Conservation (phyloP, 2,113 vertebrate species). For the Burhinus oedicnemus region DNA sequence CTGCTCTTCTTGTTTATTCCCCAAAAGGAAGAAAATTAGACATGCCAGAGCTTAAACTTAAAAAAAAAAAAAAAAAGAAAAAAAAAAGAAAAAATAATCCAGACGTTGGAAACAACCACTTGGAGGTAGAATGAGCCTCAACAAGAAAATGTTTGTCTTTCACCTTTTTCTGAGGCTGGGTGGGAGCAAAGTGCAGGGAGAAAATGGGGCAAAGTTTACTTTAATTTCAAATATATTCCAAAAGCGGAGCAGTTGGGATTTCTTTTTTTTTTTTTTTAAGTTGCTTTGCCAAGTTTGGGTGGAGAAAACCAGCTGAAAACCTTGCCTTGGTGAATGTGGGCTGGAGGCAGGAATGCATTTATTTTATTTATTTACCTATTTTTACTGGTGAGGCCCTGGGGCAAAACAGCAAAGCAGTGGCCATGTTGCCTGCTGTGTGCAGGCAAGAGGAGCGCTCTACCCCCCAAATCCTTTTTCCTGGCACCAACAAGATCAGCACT, state of each 20-base stretch:
- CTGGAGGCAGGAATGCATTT: not conserved
- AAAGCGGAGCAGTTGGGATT: not conserved
- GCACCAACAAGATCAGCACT: not conserved
- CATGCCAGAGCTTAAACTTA: not conserved
- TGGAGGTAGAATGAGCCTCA: not conserved
- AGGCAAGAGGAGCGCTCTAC: not conserved
- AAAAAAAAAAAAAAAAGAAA: not conserved
- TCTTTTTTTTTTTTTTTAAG: not conserved
- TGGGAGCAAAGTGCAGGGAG: not conserved
- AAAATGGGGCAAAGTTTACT: not conserved
- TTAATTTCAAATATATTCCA: not conserved
- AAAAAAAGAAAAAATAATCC: not conserved
- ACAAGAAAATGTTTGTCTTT: not conserved
- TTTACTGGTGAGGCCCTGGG: not conserved
- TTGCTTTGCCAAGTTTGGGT: not conserved
- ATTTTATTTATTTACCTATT: not conserved
- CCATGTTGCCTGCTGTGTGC: accelerated
- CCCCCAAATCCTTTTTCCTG: not conserved
- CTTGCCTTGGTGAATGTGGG: not conserved
- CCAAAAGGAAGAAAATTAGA: not conserved
- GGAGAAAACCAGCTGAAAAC: not conserved
- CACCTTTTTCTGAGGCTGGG: not conserved
- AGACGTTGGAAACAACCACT: not conserved
- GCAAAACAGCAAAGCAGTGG: not conserved
- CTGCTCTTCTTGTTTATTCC: not conserved